Evolutionary conservation across 2,797 vertebrate species (phyloP).

Genomic region (Calcarius lapponicus): DNA sequence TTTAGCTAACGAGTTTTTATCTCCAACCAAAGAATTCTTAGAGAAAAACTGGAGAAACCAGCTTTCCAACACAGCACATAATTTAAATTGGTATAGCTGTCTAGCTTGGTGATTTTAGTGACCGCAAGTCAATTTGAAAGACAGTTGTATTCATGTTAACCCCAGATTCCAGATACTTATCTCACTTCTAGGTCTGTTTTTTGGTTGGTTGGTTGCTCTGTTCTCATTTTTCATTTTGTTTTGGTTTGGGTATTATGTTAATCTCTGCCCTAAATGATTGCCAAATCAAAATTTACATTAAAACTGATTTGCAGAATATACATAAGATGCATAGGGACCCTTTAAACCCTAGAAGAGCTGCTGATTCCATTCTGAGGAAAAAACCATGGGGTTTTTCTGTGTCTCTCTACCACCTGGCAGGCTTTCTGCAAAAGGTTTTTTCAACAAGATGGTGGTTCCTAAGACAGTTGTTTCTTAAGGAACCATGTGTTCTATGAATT

Average conservation of each 20-base stretch:
- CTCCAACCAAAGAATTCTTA: neutral
- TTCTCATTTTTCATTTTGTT: neutral
- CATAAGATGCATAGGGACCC: neutral
- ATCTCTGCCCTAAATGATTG: neutral
- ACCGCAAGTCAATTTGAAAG: neutral
- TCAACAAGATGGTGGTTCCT: neutral
- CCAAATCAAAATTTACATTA: neutral
- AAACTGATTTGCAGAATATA: neutral
- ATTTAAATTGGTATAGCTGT: neutral
- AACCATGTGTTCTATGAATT: neutral
- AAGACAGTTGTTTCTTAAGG: neutral
- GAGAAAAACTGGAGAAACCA: neutral
- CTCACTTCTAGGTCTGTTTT: neutral
- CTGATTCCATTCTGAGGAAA: neutral
- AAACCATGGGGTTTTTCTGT: rapidly evolving
- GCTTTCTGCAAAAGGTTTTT: neutral
- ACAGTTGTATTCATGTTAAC: neutral
- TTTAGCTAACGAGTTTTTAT: neutral
- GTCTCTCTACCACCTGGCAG: neutral
- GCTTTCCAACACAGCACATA: neutral
- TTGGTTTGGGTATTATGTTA: neutral
- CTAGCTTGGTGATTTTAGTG: neutral
- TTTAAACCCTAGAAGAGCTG: neutral
- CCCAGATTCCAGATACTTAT: neutral
- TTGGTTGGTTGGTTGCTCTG: neutral